phyloP scores from a whole-genome alignment of 2,888 invertebrate species.

The Melolontha melolontha region DNA sequence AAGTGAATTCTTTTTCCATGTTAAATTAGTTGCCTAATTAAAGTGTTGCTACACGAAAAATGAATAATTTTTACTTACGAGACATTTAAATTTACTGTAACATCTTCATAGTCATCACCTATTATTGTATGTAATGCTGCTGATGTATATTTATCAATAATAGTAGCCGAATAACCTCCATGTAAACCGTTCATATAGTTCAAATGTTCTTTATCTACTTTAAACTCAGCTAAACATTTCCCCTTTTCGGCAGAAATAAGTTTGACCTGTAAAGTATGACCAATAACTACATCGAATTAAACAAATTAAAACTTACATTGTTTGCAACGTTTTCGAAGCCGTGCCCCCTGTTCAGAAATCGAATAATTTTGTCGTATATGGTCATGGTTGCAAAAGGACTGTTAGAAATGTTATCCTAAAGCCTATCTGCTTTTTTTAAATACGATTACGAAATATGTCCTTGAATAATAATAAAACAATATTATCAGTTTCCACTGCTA shows the following conservation, averaged over 20 bases:
- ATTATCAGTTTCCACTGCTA: too few species aligned
- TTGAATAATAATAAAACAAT: too few species aligned
- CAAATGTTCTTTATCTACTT: conserved; percentile 77
- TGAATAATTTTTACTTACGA: conserved; percentile 74
- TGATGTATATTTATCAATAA: conserved; percentile 81
- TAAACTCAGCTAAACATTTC: conserved; percentile 77
- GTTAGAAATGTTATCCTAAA: too few species aligned
- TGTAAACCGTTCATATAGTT: conserved; percentile 81
- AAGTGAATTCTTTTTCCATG: too few species aligned
- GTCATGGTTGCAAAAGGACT: not conserved
- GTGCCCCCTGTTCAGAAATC: conserved; percentile 16
- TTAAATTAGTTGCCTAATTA: too few species aligned
- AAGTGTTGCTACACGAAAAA: too few species aligned
- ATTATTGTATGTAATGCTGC: conserved; percentile 78
- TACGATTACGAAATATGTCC: too few species aligned
- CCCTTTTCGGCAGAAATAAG: conserved; percentile 72
- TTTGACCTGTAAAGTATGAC: conserved; percentile 41
- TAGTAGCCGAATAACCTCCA: conserved; percentile 84
- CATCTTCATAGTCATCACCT: conserved; percentile 72
- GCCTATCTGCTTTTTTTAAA: too few species aligned
- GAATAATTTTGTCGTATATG: conserved; percentile 13
- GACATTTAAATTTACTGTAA: conserved; percentile 83
- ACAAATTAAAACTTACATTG: not conserved
- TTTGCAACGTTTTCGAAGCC: conserved; percentile 25
- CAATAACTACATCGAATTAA: not conserved